Percentiles rank a stretch among this genome's conserved stretches.
phyloP scores from a whole-genome alignment of 2,797 vertebrate genomes.

The Sorex maritimensis region DNA sequence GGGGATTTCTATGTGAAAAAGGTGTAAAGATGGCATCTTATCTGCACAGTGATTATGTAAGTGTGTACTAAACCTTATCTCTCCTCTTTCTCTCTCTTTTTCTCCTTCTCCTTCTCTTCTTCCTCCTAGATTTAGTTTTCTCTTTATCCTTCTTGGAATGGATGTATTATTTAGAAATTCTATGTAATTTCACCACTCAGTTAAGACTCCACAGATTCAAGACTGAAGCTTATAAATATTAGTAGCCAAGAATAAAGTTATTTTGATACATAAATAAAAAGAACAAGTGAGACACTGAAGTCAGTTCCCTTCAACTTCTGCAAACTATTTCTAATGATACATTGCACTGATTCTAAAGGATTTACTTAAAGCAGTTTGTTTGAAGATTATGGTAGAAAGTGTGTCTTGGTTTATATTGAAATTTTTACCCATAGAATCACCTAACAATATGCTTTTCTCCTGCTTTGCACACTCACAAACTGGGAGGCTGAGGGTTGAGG shows the following conservation, averaged over 20 bases:
- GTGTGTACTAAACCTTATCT: neutral
- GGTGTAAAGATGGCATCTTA: neutral
- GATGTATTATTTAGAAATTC: neutral
- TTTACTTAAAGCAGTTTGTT: neutral
- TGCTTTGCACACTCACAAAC: neutral
- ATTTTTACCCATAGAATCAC: neutral
- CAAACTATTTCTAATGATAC: neutral
- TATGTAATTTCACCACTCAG: neutral
- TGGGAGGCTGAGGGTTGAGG: neutral
- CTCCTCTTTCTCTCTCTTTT: neutral
- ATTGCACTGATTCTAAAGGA: neutral
- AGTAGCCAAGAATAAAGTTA: neutral
- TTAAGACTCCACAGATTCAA: conserved; percentile 30
- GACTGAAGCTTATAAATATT: neutral
- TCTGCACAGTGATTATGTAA: neutral
- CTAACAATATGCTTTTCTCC: neutral
- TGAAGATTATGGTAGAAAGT: neutral
- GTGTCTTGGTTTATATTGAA: neutral
- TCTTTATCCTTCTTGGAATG: neutral
- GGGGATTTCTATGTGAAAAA: neutral
- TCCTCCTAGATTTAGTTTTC: neutral
- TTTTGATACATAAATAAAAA: conserved; percentile 5
- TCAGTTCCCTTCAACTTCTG: neutral
- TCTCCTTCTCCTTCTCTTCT: neutral
- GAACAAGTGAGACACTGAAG: neutral